These are phyloP conservation scores for Eidolon dupreanum DNA, from an alignment of 2,797 vertebrate genomes.

Conservation along the genomic window DNA sequence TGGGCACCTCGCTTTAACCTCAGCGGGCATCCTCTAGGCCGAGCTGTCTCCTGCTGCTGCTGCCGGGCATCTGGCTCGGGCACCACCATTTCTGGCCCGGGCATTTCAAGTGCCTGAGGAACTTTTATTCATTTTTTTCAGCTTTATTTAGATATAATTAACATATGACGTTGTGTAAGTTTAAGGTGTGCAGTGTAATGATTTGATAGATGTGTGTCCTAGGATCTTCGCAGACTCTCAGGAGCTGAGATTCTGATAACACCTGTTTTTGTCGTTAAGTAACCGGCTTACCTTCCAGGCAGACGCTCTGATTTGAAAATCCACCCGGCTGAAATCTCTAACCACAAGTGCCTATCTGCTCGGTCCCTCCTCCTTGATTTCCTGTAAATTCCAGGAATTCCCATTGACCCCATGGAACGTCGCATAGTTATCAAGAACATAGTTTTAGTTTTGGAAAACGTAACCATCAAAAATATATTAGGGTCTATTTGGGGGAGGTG, in stretches of 20 bases:
- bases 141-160: background rate
- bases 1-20: background rate
- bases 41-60: background rate
- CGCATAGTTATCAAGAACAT: background rate
- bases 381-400: background rate
- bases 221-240: background rate
- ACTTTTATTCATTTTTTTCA: background rate
- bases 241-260: background rate
- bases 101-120: background rate
- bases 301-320: background rate
- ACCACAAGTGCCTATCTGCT: rapidly evolving
- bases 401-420: background rate
- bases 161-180: background rate
- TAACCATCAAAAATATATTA: background rate
- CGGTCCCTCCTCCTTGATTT: background rate
- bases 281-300: background rate
- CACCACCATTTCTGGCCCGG: background rate
- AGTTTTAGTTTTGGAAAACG: background rate
- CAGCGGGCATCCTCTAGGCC: background rate
- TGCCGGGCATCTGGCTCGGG: too few species aligned
- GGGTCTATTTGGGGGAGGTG: background rate
- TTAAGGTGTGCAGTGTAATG: background rate
- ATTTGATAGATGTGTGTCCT: background rate
- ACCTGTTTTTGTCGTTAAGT: background rate
- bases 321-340: background rate